Conservation (phyloP, 2,888 invertebrate genomes). For the Caenorhabditis virilis region DNA sequence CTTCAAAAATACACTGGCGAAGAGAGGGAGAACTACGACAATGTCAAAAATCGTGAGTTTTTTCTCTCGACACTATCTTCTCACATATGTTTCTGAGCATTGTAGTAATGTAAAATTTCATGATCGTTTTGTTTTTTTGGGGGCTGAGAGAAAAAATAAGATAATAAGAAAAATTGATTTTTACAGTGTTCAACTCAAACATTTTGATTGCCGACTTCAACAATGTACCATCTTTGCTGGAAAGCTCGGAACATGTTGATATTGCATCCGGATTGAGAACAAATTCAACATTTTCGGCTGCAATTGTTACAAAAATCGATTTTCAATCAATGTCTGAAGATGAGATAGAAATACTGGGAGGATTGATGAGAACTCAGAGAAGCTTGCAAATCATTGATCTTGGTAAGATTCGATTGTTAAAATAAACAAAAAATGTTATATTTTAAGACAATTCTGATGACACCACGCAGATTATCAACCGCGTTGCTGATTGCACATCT, state of each 20-base stretch:
- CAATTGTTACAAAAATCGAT: not conserved
- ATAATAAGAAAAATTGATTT: no score
- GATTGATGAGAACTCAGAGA: conserved; percentile 35
- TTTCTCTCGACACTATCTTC: no score
- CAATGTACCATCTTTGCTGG: not conserved
- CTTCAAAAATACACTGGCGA: no score
- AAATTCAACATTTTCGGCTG: not conserved
- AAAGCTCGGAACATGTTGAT: not conserved
- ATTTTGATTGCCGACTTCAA: not conserved
- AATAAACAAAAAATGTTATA: not conserved
- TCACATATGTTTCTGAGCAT: no score
- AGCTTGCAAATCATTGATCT: conserved; percentile 47
- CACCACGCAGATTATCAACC: not conserved
- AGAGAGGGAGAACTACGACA: no score
- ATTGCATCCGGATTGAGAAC: not conserved
- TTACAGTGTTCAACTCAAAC: no score
- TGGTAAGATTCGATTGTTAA: conserved; percentile 15
- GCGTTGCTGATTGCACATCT: not conserved
- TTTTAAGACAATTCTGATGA: not conserved
- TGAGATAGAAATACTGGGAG: conserved; percentile 13
- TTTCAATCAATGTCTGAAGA: not conserved
- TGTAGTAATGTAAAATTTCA: no score
- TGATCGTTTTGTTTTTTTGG: not conserved
- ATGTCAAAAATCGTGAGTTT: no score
- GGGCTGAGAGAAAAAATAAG: not conserved